phyloP scores from a whole-genome alignment of 1,140 invertebrate species.

The Apis florea region DNA sequence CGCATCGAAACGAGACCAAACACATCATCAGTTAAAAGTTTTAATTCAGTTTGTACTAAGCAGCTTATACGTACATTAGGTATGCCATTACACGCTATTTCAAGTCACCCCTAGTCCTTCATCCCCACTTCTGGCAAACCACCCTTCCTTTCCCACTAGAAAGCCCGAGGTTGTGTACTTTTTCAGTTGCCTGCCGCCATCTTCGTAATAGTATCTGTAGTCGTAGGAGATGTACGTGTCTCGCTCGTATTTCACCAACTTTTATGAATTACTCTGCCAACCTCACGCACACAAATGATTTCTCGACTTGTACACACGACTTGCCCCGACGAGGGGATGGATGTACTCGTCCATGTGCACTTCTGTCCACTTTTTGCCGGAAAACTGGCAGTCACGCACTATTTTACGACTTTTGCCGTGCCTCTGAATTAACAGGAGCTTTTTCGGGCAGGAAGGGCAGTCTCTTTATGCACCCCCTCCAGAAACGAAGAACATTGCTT shows the following conservation, averaged over 20 bases:
- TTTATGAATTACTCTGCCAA: constrained; percentile 8
- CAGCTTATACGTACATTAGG: background rate
- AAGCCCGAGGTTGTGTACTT: constrained; percentile 47
- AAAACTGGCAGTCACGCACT: constrained; percentile 59
- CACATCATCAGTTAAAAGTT: constrained; percentile 32
- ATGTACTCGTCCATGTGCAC: constrained; percentile 14
- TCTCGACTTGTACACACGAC: background rate
- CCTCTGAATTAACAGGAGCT: constrained; percentile 60
- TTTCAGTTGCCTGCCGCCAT: constrained; percentile 56
- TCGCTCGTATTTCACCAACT: constrained; percentile 23
- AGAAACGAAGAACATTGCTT: constrained; percentile 52
- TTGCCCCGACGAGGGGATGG: background rate
- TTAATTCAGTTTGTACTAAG: constrained; percentile 45
- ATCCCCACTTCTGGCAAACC: background rate
- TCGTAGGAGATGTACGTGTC: constrained; percentile 53
- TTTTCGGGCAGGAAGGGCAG: constrained; percentile 40
- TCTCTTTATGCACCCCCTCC: constrained; percentile 43
- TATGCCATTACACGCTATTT: constrained; percentile 3
- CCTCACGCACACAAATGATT: background rate
- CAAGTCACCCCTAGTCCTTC: background rate
- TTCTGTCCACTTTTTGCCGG: constrained; percentile 13
- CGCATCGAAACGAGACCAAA: background rate
- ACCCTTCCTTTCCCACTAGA: constrained; percentile 14
- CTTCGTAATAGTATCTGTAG: constrained; percentile 56
- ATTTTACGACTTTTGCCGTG: constrained; percentile 62